These are phyloP conservation scores for Catharus fuscescens DNA, from an alignment of 2,113 vertebrate genomes.

Conservation along the genomic window DNA sequence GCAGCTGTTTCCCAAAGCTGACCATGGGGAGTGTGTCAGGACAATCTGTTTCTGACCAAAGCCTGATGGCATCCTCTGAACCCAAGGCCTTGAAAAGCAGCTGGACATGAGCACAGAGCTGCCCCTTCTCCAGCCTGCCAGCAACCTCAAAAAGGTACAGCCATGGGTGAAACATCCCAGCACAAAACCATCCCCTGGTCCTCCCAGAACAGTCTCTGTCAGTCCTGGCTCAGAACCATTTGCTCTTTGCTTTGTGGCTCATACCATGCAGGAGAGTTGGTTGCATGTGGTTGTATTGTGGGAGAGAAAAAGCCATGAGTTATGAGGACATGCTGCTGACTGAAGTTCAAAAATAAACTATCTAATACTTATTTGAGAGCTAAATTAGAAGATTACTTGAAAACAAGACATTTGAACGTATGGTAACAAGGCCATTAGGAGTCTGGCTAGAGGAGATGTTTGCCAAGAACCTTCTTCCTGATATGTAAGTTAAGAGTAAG, in stretches of 20 bases:
- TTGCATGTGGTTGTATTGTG: not conserved
- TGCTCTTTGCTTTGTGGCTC: not conserved
- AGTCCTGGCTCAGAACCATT: not conserved
- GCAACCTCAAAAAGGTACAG: not conserved
- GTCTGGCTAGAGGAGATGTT: not conserved
- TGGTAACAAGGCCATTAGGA: not conserved
- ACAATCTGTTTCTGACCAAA: not conserved
- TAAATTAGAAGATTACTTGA: conserved; percentile 2
- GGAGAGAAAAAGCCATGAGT: not conserved
- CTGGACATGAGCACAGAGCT: not conserved
- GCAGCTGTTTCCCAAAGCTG: not conserved
- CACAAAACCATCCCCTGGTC: not conserved
- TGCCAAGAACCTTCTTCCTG: not conserved
- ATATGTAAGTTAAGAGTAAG: not conserved
- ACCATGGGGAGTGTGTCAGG: accelerated
- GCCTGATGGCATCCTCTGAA: not conserved
- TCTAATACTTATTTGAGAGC: not conserved
- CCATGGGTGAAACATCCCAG: not conserved
- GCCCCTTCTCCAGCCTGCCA: not conserved
- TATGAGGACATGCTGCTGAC: not conserved
- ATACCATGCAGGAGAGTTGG: not conserved
- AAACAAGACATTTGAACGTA: not conserved
- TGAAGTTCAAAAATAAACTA: not conserved
- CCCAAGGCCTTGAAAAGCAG: not conserved
- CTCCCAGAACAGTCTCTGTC: not conserved